Evolutionary conservation across 2,888 invertebrate species (phyloP).

Genomic region (Myopa tessellatipennis): DNA sequence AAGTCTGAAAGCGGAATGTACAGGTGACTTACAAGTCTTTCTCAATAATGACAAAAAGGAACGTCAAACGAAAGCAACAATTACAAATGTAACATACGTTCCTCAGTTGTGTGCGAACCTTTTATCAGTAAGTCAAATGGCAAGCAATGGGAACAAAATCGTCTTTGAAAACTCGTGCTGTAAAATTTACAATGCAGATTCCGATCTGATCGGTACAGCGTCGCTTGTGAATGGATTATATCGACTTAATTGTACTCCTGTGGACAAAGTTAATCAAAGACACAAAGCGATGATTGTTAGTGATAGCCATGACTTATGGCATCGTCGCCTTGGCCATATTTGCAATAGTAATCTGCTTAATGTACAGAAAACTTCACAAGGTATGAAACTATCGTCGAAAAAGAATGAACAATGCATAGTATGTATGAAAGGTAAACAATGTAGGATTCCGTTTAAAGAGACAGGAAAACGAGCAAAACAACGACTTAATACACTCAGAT

Average conservation of each 20-base stretch:
- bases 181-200: not conserved
- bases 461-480: not conserved
- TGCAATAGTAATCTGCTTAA: not conserved
- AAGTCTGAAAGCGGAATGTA: not conserved
- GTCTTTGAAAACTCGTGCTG: not conserved
- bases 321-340: slow-evolving; percentile 14
- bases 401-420: not conserved
- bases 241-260: not conserved
- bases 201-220: not conserved
- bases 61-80: not conserved
- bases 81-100: slow-evolving; percentile 17
- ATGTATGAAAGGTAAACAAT: slow-evolving; percentile 20
- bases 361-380: not conserved
- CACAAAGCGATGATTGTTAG: slow-evolving; percentile 9
- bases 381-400: not conserved
- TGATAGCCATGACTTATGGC: slow-evolving; percentile 16
- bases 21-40: too few relatives aligned
- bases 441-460: not conserved
- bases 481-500: not conserved
- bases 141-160: not conserved
- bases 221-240: not conserved
- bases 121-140: not conserved
- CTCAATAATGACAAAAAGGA: not conserved
- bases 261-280: not conserved
- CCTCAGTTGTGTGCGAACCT: slow-evolving; percentile 11